Percentiles rank a stretch among this genome's conserved stretches.
Conservation (phyloP, 2,113 vertebrate genomes). For the Marmota flaviventris region DNA sequence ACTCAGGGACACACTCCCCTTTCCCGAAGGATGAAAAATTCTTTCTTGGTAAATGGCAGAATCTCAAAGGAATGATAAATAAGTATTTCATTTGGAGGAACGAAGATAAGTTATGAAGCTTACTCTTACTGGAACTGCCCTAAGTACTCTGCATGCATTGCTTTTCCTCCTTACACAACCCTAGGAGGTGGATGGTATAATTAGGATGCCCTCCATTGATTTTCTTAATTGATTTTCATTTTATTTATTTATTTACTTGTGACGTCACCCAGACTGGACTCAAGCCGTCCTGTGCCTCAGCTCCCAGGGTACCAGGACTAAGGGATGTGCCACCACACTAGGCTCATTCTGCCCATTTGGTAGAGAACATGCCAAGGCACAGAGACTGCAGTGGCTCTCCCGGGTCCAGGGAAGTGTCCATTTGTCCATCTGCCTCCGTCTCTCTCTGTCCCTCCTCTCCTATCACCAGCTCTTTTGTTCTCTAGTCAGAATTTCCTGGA, state of each 20-base stretch:
- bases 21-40: not conserved
- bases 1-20: not conserved
- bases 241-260: no score
- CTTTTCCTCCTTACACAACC: not conserved
- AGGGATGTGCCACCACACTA: not conserved
- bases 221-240: no score
- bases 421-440: not conserved
- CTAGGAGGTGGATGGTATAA: fast-evolving
- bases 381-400: not conserved
- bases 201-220: fast-evolving
- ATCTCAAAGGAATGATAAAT: not conserved
- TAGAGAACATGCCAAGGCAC: not conserved
- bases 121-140: not conserved
- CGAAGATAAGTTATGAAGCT: fast-evolving
- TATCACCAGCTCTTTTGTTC: not conserved
- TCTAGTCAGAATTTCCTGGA: not conserved
- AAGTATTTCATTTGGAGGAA: not conserved
- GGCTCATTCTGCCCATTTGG: not conserved
- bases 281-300: not conserved
- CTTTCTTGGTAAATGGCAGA: not conserved
- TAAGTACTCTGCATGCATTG: fast-evolving
- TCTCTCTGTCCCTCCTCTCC: not conserved
- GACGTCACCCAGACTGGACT: not conserved
- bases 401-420: not conserved
- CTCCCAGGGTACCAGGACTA: no score